These are phyloP conservation scores for Synanthedon tipuliformis DNA, from an alignment of 2,888 invertebrate species.

Conservation along the genomic window DNA sequence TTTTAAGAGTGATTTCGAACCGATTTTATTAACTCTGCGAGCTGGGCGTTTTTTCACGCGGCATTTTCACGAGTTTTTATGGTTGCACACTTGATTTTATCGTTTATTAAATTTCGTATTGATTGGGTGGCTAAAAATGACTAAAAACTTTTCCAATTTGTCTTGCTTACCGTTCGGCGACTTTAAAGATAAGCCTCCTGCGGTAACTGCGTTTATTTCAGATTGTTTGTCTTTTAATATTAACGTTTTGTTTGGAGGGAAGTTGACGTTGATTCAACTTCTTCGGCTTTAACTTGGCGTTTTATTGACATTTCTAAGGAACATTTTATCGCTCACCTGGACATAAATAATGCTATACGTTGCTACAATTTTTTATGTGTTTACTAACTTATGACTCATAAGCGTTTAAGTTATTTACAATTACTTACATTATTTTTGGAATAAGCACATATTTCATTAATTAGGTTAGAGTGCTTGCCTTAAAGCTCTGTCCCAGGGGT, in stretches of 20 bases:
- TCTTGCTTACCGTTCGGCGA: not conserved
- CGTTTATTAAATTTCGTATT: conserved; percentile 42
- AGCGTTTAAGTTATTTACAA: too few species aligned
- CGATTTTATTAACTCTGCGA: conserved; percentile 58
- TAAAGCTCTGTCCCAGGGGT: too few species aligned
- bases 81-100: conserved; percentile 44
- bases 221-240: not conserved
- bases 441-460: too few species aligned
- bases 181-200: not conserved
- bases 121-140: conserved; percentile 17
- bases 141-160: not conserved
- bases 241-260: not conserved
- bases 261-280: not conserved
- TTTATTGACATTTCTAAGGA: too few species aligned
- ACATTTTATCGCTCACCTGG: too few species aligned
- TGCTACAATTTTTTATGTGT: too few species aligned
- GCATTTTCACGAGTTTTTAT: conserved; percentile 45
- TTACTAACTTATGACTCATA: too few species aligned
- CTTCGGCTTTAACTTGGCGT: too few species aligned
- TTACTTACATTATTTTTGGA: too few species aligned
- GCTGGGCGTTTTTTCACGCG: conserved; percentile 29
- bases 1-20: conserved; percentile 53
- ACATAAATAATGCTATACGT: too few species aligned
- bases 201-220: not conserved
- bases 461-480: too few species aligned